Base-by-base conservation (phyloP, 2,113 vertebrate species). In the Cyanistes caeruleus region DNA sequence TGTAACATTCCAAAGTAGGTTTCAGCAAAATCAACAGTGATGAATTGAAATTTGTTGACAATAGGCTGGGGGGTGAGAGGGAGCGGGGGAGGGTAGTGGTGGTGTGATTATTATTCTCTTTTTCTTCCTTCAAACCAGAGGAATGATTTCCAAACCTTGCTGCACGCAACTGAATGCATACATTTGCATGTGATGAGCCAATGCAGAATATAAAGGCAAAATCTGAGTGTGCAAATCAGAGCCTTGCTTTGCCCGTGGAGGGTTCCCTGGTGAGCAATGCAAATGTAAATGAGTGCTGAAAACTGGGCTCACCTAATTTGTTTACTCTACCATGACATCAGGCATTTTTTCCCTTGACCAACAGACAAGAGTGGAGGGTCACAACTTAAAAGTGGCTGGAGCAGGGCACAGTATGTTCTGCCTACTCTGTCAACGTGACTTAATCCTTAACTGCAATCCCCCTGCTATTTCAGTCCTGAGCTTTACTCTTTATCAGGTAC, bases 11-110 rank as follows among this genome's bases (percentile, higher is more conserved):
- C 76, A 97, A 97, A 97, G 97, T 94, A 97, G 97, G 84, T 96
- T 97, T 97, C 97, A 96, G 96, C 79, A 93, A 97, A 98, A 98
- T 98, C 98, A 98, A 96, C 97, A 97, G 89, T 93, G 97, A 98
- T 97, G 97, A 97, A 97, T 93, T 95, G 95, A 97, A 97, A 97
- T 97, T 95, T 97, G 95, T 95, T 81, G 41, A 95, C 89, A 96
- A 82, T 90, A 82, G 89, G 41, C 58, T 19, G 4, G 69, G 59
- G 59, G 33, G 37, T 5, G 52, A 56, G 56, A 21, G 35, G 30
- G 58, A 65, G 49, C 7, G 3, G 55, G 44, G 56, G 51, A 43
- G n/a, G 33, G 4, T 39, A 44, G 60, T 31, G 25, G 18, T 62
- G 59, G 39, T 27, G 27, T 86, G 81, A 95, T 95, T 87, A 76